Base-by-base conservation (phyloP, 2,797 vertebrate species). In the Sparidentex hasta region DNA sequence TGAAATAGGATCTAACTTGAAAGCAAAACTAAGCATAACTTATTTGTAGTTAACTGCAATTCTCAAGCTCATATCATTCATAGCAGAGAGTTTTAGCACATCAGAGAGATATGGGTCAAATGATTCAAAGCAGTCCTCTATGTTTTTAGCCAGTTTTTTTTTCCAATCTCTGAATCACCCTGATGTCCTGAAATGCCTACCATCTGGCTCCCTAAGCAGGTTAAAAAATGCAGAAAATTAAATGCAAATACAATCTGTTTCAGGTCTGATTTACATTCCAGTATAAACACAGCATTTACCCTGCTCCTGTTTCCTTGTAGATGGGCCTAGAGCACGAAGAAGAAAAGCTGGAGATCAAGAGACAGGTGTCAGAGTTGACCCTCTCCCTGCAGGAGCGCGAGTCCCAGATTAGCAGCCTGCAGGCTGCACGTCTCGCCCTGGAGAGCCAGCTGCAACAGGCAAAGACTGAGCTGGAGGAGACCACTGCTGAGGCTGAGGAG, bases 391-490 rank as follows among this genome's bases (percentile, higher is more conserved):
- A 98, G 88, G 98, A 99, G 93, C 94, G 97, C 0, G 97, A 98
- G 85, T 97, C 97, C 56, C 97, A 98, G 92, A 96, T 98, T 63
- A 96, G 96, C 0, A 96, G 96, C 78, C 93, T 98, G 78, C 97
- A 98, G 93, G 96, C 96, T 3, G 97, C 97, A 2, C 95, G 97
- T 3, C 94, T 96, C 0, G 96, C 97, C 61, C 94, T 98, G 86
- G 97, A 99, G 92, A 97, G 94, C 84, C 97, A 98, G 87, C 96
- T 99, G 74, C 97, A 97, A 0, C 97, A 97, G 80, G 97, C 97
- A 3, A 98, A 98, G 95, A 97, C 97, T 0, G 98, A 99, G 85
- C 94, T 99, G 79, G 98, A 99, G 81, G 97, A 99, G 87, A 98
- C 98, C 0, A 99, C 97, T 0, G 97, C 98, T 0, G 97, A 99